Evolutionary conservation across 1,140 invertebrate species (phyloP), one percentile per base, ranked within the genome.

Genomic region (Cephus cinctus): DNA sequence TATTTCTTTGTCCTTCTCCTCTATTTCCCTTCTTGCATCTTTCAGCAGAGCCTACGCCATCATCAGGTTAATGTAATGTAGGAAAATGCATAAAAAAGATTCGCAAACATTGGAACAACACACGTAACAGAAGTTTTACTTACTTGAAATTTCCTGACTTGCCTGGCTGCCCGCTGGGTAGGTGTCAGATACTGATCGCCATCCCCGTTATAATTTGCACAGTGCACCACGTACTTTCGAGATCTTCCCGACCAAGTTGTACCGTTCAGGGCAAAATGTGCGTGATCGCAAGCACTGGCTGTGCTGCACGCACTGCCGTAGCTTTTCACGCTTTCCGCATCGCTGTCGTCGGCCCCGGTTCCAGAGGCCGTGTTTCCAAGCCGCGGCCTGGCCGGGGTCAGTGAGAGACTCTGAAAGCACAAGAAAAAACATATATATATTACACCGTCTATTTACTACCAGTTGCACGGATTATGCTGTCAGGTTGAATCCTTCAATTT

Each of bases 131-230:
- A 45, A 47, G 3, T 16, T 14, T 15, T 1, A 32, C 42, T 67
- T 56, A 81, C 80, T 69, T 79, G 79, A 22, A 83, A 71, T 41
- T 85, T 83, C 36, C 86, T 80, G 14, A 94, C 85, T 72, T 90
- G 88, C 54, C 83, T 79, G 58, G 89, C 85, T 5, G 89, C 87
- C 52, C 90, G 76, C 65, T 94, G 90, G 1, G 90, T 92, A 2
- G 90, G 90, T 27, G 90, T 92, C 18, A 93, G 77, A 69, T 93
- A 93, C 60, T 91, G 87, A 36, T 89, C 84, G 42, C 83, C 80
- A 23, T 86, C 80, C 0, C 82, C 83, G n/a, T 83, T 81, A 68
- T 88, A 84, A 53, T 86, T 84, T 9, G 86, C 87, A 65, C 89
- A 92, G 68, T 92, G 89, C 19, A 92, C 82, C 20, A 91, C 86